Base-by-base conservation (phyloP, 2,888 invertebrate species). In the Hypena proboscidalis region DNA sequence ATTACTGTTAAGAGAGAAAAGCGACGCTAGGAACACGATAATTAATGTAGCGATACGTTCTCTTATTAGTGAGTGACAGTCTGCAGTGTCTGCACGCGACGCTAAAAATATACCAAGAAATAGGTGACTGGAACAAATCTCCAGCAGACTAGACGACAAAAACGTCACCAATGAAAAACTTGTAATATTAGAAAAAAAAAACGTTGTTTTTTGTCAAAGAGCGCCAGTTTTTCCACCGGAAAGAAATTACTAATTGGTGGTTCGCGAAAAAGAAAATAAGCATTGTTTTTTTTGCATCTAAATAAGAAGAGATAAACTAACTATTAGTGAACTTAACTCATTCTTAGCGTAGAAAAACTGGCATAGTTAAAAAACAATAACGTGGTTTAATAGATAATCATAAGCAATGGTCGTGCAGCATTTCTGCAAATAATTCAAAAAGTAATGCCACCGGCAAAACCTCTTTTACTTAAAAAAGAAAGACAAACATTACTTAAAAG, bases 91-190 rank as follows among this genome's bases (percentile, higher is more conserved):
- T 20, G 52, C 75, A 75, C 74, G 74, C 73, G 46, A 75, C 42
- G 58, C 62, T 72, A 67, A 72, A 74, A 69, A 70, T 74, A 71
- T 46, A 43, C 36, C 9, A 45, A 59, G 57, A 75, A 69, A 72
- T 75, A 70, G 74, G 74, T 75, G 69, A 75, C 58, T 73, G 65
- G 70, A 68, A 71, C 71, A 67, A 43, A 47, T 50, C 29, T 65
- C 49, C 48, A 58, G 55, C 39, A 8, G 38, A 50, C 51, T 48
- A 38, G 56, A 62, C 43, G 36, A 38, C 40, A 49, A 41, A 44
- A 31, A 53, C 50, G 25, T 34, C 23, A 7, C 29, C 30, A 27
- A 22, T 40, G 32, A 39, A 42, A 55, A 43, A 39, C 36, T 35
- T 25, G 20, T 37, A 31, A 56, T 9, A 38, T 36, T 35, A 33